Base-by-base conservation (phyloP, 2,797 vertebrate genomes). In the Benthosema pterotum region DNA sequence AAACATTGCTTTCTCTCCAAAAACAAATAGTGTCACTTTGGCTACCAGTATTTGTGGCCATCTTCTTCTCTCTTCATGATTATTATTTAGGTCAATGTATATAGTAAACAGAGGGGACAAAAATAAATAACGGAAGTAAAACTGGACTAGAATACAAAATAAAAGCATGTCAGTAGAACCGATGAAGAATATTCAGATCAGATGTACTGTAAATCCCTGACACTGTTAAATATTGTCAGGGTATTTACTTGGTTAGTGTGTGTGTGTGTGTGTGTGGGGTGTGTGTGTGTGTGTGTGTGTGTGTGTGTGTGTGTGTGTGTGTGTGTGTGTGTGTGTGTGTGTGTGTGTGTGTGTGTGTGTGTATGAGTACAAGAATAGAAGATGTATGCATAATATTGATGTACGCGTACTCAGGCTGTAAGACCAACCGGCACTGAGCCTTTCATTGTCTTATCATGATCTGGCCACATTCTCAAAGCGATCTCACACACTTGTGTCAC, bases 71-170 rank as follows among this genome's bases (percentile, higher is more conserved):
- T 32, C 28, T 32, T 32, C 5, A 32, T 6, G 28, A 32, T 7
- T 7, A 32, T 7, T 32, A 32, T 32, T 32, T 32, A 32, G 15
- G 55, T 25, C 58, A 17, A 66, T 45, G 63, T 60, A 38, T 25
- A 65, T 0, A 28, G 59, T 18, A 57, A 71, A 74, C 38, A 53
- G 46, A n/a, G n/a, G n/a, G n/a, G n/a, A 18, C 15, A 65, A 65
- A 32, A 25, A 72, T 16, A 73, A 52, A 67, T 52, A 19, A 22
- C 2, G 15, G 4, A 57, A 60, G 11, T 45, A 74, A 64, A 57
- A 57, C 42, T 22, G 4, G n/a, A 6, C 46, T 14, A 42, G 52
- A 61, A 70, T 8, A 54, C 15, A 54, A 59, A 63, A 70, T 62
- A 57, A 71, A 64, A 73, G 48, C 42, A 46, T 18, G 32, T 42